Evolutionary conservation across 2,113 vertebrate genomes (phyloP), one percentile per base, ranked within the genome.

Genomic region (Vimba vimba): DNA sequence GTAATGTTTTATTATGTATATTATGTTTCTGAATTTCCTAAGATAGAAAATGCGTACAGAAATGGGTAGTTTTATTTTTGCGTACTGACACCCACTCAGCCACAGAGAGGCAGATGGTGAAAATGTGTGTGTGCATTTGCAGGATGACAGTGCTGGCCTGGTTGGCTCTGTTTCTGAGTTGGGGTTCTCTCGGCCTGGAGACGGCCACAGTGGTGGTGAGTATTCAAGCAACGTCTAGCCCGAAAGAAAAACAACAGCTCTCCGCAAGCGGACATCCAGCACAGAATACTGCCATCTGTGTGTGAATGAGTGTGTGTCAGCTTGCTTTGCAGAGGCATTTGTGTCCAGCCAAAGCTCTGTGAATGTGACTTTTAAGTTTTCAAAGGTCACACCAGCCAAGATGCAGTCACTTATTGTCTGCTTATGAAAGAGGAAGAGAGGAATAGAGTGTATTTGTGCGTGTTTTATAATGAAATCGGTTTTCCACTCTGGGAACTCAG

Each of bases 141-240:
- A 97, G 97, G 92, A 97, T 97, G 96, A 96, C 96, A 0, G 94
- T 96, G 33, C 93, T 97, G 94, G 95, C 96, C 45, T 96, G 97
- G 92, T 89, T 97, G 88, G 95, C 96, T 83, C 95, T 97, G 13
- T 94, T 97, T 91, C 95, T 97, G 19, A 97, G 97, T 93, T 97
- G 97, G 97, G 96, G 96, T 83, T 97, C 97, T 80, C 92, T 97
- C 93, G 96, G 97, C 21, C 90, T 97, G 88, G 97, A 97, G 93
- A 97, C 96, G 0, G 96, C 96, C 73, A 93, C 96, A 6, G 96
- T 97, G 0, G 95, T 97, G 95, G 97, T 97, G 92, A 96, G 97
- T 96, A 90, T 78, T 79, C 64, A 88, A 76, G 25, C 17, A 75
- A 60, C 36, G 30, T 57, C 86, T 60, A 85, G 64, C 75, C 79